These are phyloP conservation scores for Holacanthus passer DNA, from an alignment of 2,113 vertebrate species.

Conservation along the genomic window DNA sequence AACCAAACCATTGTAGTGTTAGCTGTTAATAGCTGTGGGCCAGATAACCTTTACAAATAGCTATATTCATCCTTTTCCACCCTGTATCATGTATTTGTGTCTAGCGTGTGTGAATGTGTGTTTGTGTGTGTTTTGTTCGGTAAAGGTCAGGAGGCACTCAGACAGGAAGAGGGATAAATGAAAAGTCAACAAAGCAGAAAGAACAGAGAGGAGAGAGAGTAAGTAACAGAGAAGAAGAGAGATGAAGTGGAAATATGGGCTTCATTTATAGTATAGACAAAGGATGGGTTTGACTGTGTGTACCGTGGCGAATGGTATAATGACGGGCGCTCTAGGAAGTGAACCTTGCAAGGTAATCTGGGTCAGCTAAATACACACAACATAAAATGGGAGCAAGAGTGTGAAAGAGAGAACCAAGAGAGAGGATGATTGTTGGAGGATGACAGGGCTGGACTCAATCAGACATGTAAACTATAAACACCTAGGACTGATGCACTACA, in stretches of 20 bases:
- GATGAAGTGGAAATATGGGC: constrained; percentile 21
- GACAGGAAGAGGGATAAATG: constrained; percentile 77
- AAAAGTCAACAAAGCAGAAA: constrained; percentile 76
- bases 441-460: not conserved
- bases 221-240: constrained; percentile 24
- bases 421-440: not conserved
- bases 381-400: not conserved
- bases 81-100: constrained; percentile 43
- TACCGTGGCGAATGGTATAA: not conserved
- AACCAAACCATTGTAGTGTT: constrained; percentile 37
- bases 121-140: constrained; percentile 55
- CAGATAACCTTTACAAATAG: constrained; percentile 76
- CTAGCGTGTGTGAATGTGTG: constrained; percentile 23
- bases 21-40: constrained; percentile 32
- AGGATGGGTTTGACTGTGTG: not conserved
- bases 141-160: constrained; percentile 80
- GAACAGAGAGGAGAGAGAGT: constrained; percentile 32
- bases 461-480: not conserved
- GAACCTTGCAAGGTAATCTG: not conserved
- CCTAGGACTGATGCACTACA: not conserved
- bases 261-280: constrained; percentile 28
- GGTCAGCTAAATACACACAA: not conserved
- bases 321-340: not conserved
- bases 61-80: constrained; percentile 64
- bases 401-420: not conserved